phyloP scores from a whole-genome alignment of 2,888 invertebrate genomes.

The Ptychoptera contaminata region DNA sequence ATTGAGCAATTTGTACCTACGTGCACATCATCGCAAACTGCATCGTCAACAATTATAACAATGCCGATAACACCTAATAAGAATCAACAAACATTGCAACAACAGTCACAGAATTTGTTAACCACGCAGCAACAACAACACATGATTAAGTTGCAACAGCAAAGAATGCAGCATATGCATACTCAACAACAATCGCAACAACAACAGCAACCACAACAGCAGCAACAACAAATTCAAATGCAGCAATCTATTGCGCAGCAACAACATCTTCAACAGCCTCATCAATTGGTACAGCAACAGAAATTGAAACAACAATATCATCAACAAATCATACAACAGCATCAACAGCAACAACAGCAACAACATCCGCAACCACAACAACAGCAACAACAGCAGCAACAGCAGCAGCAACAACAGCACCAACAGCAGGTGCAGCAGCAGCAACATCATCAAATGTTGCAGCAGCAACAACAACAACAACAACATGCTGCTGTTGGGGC shows the following conservation, averaged over 20 bases:
- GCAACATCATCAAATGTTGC: neutral
- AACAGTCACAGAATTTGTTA: conserved; percentile 14
- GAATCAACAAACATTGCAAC: conserved; percentile 30
- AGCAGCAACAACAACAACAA: neutral
- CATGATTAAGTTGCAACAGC: conserved; percentile 8
- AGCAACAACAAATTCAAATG: conserved; percentile 3
- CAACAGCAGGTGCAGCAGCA: neutral
- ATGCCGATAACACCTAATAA: conserved; percentile 20
- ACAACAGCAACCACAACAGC: conserved; percentile 4
- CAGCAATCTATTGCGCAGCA: conserved; percentile 9
- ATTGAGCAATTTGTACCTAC: neutral
- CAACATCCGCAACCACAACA: neutral
- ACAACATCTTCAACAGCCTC: conserved; percentile 5
- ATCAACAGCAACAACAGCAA: neutral
- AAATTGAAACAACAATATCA: conserved; percentile 2
- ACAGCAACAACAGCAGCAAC: neutral
- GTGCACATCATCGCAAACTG: neutral
- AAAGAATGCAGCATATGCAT: conserved; percentile 9
- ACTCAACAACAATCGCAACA: conserved; percentile 8
- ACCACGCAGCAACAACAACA: conserved; percentile 12
- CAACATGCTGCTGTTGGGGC: neutral
- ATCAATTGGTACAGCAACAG: conserved; percentile 4
- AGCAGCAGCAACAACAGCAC: neutral
- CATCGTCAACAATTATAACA: neutral
- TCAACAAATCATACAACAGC: conserved; percentile 8